Evolutionary conservation across 1,140 invertebrate genomes (phyloP).

Genomic region (Hetaerina americana): DNA sequence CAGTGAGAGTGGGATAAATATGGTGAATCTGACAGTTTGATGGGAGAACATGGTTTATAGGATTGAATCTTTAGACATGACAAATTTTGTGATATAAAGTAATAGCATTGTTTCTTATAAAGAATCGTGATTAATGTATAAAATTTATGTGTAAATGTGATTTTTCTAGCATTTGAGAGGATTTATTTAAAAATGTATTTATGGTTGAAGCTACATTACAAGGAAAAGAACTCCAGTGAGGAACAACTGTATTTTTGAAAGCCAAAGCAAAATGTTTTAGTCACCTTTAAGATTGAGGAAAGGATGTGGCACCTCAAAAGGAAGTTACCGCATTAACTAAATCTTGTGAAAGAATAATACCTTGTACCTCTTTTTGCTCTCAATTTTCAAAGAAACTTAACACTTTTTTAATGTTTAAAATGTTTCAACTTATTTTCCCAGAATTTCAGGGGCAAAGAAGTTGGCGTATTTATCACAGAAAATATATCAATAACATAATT

Average conservation of each 20-base stretch:
- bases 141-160: background rate
- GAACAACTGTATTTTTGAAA: background rate
- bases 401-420: too few relatives aligned
- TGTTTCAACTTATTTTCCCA: too few relatives aligned
- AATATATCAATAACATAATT: too few relatives aligned
- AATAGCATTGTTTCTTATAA: background rate
- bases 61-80: too few relatives aligned
- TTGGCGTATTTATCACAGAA: too few relatives aligned
- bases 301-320: background rate
- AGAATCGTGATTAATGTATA: background rate
- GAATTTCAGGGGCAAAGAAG: too few relatives aligned
- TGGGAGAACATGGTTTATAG: too few relatives aligned
- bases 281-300: background rate
- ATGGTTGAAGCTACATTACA: background rate
- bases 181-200: background rate
- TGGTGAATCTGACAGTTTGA: too few relatives aligned
- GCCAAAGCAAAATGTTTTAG: background rate
- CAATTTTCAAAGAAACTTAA: too few relatives aligned
- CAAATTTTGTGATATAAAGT: background rate
- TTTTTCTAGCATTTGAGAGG: background rate
- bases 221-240: background rate
- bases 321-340: background rate
- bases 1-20: too few relatives aligned
- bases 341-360: too few relatives aligned
- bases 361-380: too few relatives aligned